These are phyloP conservation scores for Cynoglossus semilaevis DNA, from an alignment of 2,113 vertebrate species.

Conservation along the genomic window DNA sequence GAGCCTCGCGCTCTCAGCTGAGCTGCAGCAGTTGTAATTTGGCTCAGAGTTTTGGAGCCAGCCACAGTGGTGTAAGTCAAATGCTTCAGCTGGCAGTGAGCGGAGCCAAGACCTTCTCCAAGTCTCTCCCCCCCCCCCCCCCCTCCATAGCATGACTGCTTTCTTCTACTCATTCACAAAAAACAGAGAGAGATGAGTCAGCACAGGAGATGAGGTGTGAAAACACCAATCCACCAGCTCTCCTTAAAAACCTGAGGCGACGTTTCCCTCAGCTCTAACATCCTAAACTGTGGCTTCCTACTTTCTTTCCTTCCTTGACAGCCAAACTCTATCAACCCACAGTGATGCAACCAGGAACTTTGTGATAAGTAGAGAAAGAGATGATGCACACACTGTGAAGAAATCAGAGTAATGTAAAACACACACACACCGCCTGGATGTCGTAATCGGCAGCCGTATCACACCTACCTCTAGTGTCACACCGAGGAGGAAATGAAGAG, in stretches of 20 bases:
- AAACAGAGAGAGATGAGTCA: slow-evolving; percentile 13
- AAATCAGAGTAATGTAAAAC: neutral
- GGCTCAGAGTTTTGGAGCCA: slow-evolving; percentile 29
- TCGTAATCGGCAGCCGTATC: slow-evolving; percentile 4
- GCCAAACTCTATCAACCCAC: neutral
- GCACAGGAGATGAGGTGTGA: neutral
- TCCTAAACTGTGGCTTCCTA: slow-evolving; percentile 9
- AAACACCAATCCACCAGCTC: slow-evolving; percentile 19
- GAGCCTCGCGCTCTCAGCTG: slow-evolving; percentile 13
- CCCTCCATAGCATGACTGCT: neutral
- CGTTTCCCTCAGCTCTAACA: slow-evolving; percentile 4
- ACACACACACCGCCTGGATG: neutral
- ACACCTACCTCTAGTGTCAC: slow-evolving; percentile 29
- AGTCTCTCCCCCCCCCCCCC: neutral
- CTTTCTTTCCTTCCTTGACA: neutral
- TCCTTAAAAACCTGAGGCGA: neutral
- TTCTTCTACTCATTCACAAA: slow-evolving; percentile 27
- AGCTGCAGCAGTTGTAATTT: slow-evolving; percentile 35
- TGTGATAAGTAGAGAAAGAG: neutral
- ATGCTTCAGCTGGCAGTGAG: slow-evolving; percentile 41
- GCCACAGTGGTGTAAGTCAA: slow-evolving; percentile 28
- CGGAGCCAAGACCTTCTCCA: slow-evolving; percentile 25
- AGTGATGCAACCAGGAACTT: slow-evolving; percentile 4
- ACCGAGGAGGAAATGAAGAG: slow-evolving; percentile 12
- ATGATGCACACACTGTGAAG: neutral